Percentiles rank a stretch among this genome's conserved stretches.
Evolutionary conservation across 2,888 invertebrate genomes (phyloP).

Genomic region (Beris morrisii): DNA sequence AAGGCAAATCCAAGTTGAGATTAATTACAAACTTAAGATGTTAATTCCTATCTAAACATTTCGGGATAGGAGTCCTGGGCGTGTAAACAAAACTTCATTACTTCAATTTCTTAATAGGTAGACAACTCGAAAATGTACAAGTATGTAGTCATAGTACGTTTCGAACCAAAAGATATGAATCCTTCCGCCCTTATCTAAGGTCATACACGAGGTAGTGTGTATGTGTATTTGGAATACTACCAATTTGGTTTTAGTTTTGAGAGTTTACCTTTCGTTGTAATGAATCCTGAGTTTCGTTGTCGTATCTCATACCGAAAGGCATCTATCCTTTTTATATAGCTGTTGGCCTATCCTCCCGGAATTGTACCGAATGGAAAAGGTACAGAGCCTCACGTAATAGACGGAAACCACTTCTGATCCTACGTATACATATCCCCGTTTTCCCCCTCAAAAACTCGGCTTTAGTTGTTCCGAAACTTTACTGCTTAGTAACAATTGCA

Average conservation of each 20-base stretch:
- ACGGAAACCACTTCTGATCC: constrained; percentile 9
- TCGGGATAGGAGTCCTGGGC: constrained; percentile 13
- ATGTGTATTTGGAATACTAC: background rate
- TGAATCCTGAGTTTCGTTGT: background rate
- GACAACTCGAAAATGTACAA: constrained; percentile 3
- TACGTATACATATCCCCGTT: background rate
- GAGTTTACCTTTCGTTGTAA: constrained; percentile 11
- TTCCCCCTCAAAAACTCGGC: constrained; percentile 15
- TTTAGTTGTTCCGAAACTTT: constrained; percentile 28
- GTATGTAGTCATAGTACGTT: background rate
- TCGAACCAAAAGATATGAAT: constrained; percentile 4
- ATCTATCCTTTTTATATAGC: constrained; percentile 6
- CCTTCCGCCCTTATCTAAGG: background rate
- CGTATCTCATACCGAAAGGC: background rate
- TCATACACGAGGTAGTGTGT: background rate
- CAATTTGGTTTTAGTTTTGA: constrained; percentile 2
- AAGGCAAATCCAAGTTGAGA: constrained; percentile 43
- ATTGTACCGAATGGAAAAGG: background rate
- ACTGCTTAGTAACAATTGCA: constrained; percentile 33
- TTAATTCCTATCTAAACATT: constrained; percentile 45
- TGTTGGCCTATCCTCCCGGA: background rate
- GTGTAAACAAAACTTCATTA: constrained; percentile 33
- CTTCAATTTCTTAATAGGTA: constrained; percentile 31
- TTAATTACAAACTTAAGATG: constrained; percentile 46
- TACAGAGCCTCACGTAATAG: constrained; percentile 2